Conservation (phyloP, 2,797 vertebrate species). For the Mycteria americana region DNA sequence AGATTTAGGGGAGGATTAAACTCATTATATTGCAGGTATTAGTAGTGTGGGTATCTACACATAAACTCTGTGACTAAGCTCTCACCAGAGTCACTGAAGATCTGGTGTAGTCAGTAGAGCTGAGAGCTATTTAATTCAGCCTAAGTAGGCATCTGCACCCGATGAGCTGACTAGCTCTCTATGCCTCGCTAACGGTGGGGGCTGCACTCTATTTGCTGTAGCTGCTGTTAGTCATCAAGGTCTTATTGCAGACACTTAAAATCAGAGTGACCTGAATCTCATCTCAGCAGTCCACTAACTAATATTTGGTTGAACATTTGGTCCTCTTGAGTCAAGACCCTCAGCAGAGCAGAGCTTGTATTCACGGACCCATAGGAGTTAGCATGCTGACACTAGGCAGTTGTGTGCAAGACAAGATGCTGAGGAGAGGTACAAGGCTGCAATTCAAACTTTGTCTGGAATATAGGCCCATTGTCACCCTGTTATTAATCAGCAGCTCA, state of each 20-base stretch:
- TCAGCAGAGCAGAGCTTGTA: neutral
- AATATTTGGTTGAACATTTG: neutral
- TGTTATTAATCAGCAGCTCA: neutral
- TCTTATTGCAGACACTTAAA: neutral
- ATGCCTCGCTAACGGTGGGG: accelerated
- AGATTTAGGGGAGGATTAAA: neutral
- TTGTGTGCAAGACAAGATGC: neutral
- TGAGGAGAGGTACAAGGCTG: neutral
- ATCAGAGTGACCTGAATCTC: neutral
- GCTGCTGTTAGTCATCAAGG: neutral
- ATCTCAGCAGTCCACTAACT: neutral
- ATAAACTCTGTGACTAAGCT: neutral
- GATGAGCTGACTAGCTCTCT: neutral
- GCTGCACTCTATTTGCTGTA: neutral
- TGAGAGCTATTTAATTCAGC: neutral
- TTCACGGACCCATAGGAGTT: accelerated
- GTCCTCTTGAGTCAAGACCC: neutral
- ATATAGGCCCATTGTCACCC: neutral
- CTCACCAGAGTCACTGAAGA: neutral
- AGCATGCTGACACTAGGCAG: neutral
- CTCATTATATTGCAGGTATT: neutral
- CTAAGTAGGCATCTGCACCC: neutral
- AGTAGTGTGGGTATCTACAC: neutral
- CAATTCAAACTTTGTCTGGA: neutral
- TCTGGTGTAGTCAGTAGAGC: neutral